A percentile compares a stretch with the other conserved stretches of the same genome.
These are phyloP conservation scores for Xanthorhoe spadicearia DNA, from an alignment of 2,888 invertebrate genomes.

Conservation along the genomic window DNA sequence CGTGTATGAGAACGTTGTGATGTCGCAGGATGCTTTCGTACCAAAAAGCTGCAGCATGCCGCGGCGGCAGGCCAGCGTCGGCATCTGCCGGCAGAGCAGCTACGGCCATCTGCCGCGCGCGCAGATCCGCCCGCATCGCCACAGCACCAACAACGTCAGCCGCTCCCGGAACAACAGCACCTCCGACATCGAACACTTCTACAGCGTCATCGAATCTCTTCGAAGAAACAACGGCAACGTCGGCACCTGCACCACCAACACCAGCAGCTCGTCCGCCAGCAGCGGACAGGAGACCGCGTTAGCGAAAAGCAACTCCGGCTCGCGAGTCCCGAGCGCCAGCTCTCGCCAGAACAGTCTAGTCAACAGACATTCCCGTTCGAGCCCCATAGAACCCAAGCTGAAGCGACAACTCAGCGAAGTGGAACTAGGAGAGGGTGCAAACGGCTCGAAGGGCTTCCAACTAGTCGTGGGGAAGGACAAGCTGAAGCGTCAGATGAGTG, in stretches of 20 bases:
- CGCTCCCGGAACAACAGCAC: constrained; percentile 63
- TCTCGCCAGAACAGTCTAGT: constrained; percentile 72
- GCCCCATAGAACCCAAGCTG: constrained; percentile 59
- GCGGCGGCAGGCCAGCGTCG: constrained; percentile 66
- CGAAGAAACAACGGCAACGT: constrained; percentile 54
- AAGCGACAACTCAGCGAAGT: constrained; percentile 71
- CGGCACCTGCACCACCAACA: constrained; percentile 60
- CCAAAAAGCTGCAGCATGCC: constrained; percentile 81
- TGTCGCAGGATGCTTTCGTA: constrained; percentile 65
- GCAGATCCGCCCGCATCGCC: constrained; percentile 67
- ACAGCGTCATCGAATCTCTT: constrained; percentile 72
- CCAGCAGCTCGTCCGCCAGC: constrained; percentile 70
- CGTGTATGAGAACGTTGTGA: constrained; percentile 76
- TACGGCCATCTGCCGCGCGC: constrained; percentile 72
- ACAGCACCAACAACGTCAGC: constrained; percentile 68
- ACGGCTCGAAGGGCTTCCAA: constrained; percentile 65
- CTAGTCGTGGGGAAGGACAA: constrained; percentile 74
- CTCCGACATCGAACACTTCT: constrained; percentile 72
- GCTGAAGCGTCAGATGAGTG: constrained; percentile 75
- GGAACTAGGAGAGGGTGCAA: constrained; percentile 56
- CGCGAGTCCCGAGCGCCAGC: constrained; percentile 49
- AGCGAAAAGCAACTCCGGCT: constrained; percentile 49
- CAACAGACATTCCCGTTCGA: constrained; percentile 59
- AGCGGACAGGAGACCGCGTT: constrained; percentile 55
- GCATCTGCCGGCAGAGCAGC: constrained; percentile 73